These are phyloP conservation scores for Parelbella ahira DNA, from an alignment of 2,888 invertebrate genomes.

Conservation along the genomic window DNA sequence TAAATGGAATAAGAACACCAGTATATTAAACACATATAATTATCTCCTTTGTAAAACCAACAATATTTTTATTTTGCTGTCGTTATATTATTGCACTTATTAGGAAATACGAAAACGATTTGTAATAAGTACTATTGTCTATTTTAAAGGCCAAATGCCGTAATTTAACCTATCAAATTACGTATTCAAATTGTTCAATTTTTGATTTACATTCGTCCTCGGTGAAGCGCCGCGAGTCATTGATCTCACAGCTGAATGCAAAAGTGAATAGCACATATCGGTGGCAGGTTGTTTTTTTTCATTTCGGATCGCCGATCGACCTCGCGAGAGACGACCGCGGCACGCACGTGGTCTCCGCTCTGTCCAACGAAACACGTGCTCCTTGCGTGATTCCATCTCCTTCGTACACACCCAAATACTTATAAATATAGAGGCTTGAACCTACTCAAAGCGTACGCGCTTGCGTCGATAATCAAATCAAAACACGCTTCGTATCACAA, in stretches of 20 bases:
- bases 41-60: no score
- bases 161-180: no score
- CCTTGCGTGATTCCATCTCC: conserved; percentile 46
- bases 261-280: conserved; percentile 3
- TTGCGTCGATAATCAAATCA: conserved; percentile 25
- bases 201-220: no score
- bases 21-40: no score
- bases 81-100: no score
- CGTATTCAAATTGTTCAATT: no score
- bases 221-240: no score
- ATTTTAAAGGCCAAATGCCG: no score
- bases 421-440: conserved; percentile 35
- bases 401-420: conserved; percentile 34
- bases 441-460: conserved; percentile 2
- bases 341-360: conserved; percentile 37
- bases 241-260: conserved; percentile 27
- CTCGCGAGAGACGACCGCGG: conserved; percentile 26
- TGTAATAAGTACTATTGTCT: no score
- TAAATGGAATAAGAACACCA: no score
- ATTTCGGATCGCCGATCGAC: conserved; percentile 30
- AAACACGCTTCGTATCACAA: conserved; percentile 27
- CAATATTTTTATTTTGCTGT: no score
- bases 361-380: conserved; percentile 46
- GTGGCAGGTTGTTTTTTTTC: conserved; percentile 28
- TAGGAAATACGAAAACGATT: no score